Evolutionary conservation across 2,888 invertebrate species (phyloP).

Genomic region (Limulus polyphemus): DNA sequence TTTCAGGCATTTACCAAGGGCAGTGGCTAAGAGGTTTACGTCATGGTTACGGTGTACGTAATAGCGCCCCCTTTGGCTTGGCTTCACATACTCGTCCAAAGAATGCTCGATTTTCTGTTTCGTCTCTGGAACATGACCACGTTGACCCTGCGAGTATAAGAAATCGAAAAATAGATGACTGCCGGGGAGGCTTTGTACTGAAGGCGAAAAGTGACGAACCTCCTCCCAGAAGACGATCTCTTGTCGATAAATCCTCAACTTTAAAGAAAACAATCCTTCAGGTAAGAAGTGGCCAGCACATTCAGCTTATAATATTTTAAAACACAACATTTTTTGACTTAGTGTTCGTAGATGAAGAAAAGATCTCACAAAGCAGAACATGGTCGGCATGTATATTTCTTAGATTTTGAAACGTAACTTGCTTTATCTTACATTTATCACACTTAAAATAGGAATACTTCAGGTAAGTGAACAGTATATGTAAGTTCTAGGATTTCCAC

Average conservation of each 20-base stretch:
- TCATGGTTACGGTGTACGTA: conserved; percentile 97
- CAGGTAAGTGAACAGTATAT: no score
- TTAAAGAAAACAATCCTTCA: conserved; percentile 4
- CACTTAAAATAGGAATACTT: no score
- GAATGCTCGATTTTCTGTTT: conserved; percentile 54
- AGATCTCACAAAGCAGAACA: no score
- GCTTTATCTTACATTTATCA: no score
- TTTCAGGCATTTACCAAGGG: conserved; percentile 43
- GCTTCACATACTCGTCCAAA: conserved; percentile 56
- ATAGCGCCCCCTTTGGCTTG: conserved; percentile 90
- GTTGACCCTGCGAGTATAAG: conserved; percentile 8
- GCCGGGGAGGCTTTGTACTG: conserved; percentile 92
- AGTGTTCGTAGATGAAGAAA: no score
- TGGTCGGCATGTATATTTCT: no score
- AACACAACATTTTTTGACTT: no score
- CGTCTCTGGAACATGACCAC: conserved; percentile 76
- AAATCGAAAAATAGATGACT: conserved; percentile 76
- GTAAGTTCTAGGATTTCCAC: no score
- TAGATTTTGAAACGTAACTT: no score
- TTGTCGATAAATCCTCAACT: conserved; percentile 43
- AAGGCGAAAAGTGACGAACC: conserved; percentile 33
- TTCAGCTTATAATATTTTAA: no score
- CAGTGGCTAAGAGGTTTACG: conserved; percentile 98
- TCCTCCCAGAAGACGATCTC: conserved; percentile 54
- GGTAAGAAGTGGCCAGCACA: neutral